Evolutionary conservation across 2,888 invertebrate genomes (phyloP).

Genomic region (Epicampocera succincta): DNA sequence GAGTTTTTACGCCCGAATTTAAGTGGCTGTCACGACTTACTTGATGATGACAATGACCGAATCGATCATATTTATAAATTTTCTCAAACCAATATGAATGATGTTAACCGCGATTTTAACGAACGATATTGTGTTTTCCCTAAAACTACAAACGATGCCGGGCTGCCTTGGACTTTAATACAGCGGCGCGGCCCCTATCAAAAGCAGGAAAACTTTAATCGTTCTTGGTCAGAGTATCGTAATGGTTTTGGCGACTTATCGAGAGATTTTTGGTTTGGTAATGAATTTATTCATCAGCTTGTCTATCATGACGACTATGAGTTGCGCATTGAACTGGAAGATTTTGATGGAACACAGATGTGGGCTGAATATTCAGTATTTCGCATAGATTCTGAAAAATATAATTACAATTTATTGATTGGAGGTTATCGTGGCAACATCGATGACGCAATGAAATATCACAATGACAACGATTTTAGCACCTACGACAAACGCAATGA

Average conservation of each 20-base stretch:
- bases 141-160: conserved; percentile 70
- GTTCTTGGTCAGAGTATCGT: conserved; percentile 84
- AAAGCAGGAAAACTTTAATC: conserved; percentile 82
- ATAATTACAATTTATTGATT: conserved; percentile 82
- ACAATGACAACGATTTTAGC: conserved; percentile 82
- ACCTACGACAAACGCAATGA: conserved; percentile 82
- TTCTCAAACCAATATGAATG: conserved; percentile 75
- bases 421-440: conserved; percentile 83
- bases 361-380: conserved; percentile 83
- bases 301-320: conserved; percentile 77
- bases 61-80: conserved; percentile 82
- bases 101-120: conserved; percentile 80
- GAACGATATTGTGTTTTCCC: conserved; percentile 82
- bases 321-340: conserved; percentile 71
- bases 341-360: conserved; percentile 72
- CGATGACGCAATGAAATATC: conserved; percentile 83
- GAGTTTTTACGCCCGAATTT: conserved; percentile 77
- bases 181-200: conserved; percentile 81
- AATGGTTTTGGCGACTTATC: conserved; percentile 83
- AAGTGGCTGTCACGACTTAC: conserved; percentile 81
- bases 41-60: conserved; percentile 70
- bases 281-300: conserved; percentile 83
- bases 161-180: conserved; percentile 83
- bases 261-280: conserved; percentile 85
- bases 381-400: conserved; percentile 80